Conservation (phyloP, 2,888 invertebrate genomes). For the Smittia sp. region DNA sequence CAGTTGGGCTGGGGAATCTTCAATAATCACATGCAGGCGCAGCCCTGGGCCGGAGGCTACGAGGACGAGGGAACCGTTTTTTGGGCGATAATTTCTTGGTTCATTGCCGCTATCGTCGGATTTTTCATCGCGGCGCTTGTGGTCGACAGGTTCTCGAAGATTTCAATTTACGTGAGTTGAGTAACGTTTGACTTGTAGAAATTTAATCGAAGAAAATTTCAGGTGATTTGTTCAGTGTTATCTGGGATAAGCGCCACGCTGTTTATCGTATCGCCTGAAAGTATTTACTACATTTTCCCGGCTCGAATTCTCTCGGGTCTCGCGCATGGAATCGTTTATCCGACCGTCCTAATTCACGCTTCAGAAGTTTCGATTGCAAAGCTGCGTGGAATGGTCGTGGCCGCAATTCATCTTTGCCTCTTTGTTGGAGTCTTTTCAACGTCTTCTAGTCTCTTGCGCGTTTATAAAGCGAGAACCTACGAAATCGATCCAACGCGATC, state of each 20-base stretch:
- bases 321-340: slow-evolving; percentile 40
- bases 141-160: slow-evolving; percentile 31
- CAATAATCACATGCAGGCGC: slow-evolving; percentile 32
- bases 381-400: slow-evolving; percentile 37
- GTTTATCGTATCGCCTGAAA: slow-evolving; percentile 23
- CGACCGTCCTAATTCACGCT: slow-evolving; percentile 41
- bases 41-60: slow-evolving; percentile 30
- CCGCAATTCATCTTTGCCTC: slow-evolving; percentile 31
- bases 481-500: slow-evolving; percentile 35
- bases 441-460: background rate
- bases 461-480: background rate
- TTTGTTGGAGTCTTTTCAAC: slow-evolving; percentile 24
- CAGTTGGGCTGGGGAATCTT: slow-evolving; percentile 41
- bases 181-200: no score
- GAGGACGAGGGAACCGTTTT: slow-evolving; percentile 33
- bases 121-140: slow-evolving; percentile 19
- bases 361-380: slow-evolving; percentile 41
- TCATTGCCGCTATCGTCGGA: slow-evolving; percentile 41
- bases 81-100: slow-evolving; percentile 38
- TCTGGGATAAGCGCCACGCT: slow-evolving; percentile 1
- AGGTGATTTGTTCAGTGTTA: slow-evolving; percentile 4
- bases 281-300: slow-evolving; percentile 15
- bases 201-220: background rate
- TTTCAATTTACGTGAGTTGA: slow-evolving; percentile 39
- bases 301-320: slow-evolving; percentile 40